These are phyloP conservation scores for Lamellibrachia luymesi DNA, from an alignment of 1,140 invertebrate genomes.

Conservation along the genomic window DNA sequence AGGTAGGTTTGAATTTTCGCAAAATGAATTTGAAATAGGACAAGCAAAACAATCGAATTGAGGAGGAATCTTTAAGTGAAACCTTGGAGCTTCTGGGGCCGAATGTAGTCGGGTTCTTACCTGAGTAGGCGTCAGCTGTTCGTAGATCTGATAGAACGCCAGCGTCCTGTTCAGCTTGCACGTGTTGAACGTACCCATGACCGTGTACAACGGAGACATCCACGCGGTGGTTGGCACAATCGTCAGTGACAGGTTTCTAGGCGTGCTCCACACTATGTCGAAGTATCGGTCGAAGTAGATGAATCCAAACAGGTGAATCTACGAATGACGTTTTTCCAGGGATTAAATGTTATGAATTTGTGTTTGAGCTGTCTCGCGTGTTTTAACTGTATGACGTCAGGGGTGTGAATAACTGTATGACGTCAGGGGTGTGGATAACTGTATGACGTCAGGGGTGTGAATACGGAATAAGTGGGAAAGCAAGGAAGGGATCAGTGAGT, in stretches of 20 bases:
- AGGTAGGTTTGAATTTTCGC: too few species aligned
- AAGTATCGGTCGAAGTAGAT: not conserved
- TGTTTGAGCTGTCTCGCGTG: too few species aligned
- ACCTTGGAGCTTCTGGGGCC: too few species aligned
- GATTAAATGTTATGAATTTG: too few species aligned
- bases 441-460: not conserved
- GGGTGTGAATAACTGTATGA: not conserved
- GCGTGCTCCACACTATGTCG: not conserved
- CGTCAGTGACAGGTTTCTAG: not conserved
- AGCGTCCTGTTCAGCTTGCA: not conserved
- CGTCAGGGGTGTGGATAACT: not conserved
- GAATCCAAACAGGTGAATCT: not conserved
- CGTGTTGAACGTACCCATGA: not conserved
- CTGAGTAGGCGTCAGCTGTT: not conserved
- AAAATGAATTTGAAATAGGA: too few species aligned
- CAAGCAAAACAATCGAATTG: too few species aligned
- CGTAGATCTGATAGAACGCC: not conserved
- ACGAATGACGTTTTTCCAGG: not conserved
- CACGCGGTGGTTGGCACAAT: not conserved
- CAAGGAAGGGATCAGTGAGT: not conserved
- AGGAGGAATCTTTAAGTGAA: too few species aligned
- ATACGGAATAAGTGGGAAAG: not conserved
- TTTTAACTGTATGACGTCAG: too few species aligned
- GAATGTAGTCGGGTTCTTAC: not conserved
- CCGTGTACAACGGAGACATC: not conserved